Evolutionary conservation across 2,113 vertebrate species (phyloP), one percentile per base, ranked within the genome.

Genomic region (Porphyrio hochstetteri): DNA sequence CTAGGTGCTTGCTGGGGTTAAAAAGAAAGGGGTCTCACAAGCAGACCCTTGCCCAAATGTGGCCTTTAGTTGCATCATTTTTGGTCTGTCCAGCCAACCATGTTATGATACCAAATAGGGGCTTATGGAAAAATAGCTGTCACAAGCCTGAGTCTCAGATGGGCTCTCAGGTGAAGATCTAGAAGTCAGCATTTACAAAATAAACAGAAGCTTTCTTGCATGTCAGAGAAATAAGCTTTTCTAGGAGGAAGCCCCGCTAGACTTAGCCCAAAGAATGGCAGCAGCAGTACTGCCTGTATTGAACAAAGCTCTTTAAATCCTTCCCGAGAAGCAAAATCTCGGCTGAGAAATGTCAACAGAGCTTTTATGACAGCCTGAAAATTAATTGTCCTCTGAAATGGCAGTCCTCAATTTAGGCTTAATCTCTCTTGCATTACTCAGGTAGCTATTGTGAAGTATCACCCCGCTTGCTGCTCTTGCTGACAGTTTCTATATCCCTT

Each of bases 381-480:
- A 95, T 92, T 90, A 96, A 95, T 95, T 92, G 85, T 59, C 61
- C 72, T 90, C 77, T 86, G 94, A 94, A 97, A 95, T 74, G 74
- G 90, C 91, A 86, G 57, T 76, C 90, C 42, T 96, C 94, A 87
- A 86, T 95, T 96, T 92, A 80, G 83, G 71, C 80, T 94, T 97
- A 84, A 84, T 96, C 92, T 97, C 61, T 48, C 82, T 72, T 67
- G 77, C 82, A 86, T 96, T 95, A 92, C 74, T 96, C 91, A 96
- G 92, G 94, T 88, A 95, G 94, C 90, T 94, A 40, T 96, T 94
- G 94, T 86, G 93, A 95, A 94, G 76, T 95, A 96, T 97, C 92
- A 89, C 88, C 27, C 67, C 0, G 17, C 77, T 92, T 81, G 68
- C 90, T 82, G 86, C 74, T 95, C 89, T 78, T 4, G 19, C 86